Base-by-base conservation (phyloP, 2,797 vertebrate species). In the Cyclura pinguis region DNA sequence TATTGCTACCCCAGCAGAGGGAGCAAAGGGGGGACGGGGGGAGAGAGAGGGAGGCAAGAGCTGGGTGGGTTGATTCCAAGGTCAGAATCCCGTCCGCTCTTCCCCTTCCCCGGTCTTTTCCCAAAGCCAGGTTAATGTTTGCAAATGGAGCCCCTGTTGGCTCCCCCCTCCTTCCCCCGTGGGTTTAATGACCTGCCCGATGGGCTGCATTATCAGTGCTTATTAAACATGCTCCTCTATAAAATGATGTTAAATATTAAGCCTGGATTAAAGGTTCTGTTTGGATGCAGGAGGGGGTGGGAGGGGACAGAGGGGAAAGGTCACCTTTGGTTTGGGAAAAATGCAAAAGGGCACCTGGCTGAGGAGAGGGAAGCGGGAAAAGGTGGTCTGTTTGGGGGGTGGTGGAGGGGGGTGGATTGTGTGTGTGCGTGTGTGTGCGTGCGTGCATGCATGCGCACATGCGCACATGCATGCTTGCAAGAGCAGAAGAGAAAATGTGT, bases 211-310 rank as follows among this genome's bases (percentile, higher is more conserved):
- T 95, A 96, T 95, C 96, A 95, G 94, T 8, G 90, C 95, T 92
- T 95, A 96, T 96, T 96, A 96, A 96, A 93, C 89, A 92, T 83
- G 90, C 94, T 91, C 92, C 94, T 93, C 95, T 94, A 80, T 93
- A 94, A 95, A 95, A 92, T 16, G 6, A 78, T 84, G 96, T 96
- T 96, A 96, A 96, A 96, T 95, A 96, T 96, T 96, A 96, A 96
- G 94, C 95, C 1, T 62, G 67, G 92, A 84, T 88, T 92, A 92
- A 91, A 80, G 86, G 92, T 89, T 47, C 55, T 72, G 84, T 87
- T 72, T 67, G 69, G 80, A 64, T 12, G n/a, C 27, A 2, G 69
- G 76, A 35, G 57, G 42, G 22, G 72, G 84, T 55, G 52, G 1
- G 35, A 29, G 35, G 5, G 24, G 84, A 62, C 29, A 32, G 62